Evolutionary conservation across 92 coral and sea anemone species (phyloP).

Genomic region (Epizoanthus scotinus): DNA sequence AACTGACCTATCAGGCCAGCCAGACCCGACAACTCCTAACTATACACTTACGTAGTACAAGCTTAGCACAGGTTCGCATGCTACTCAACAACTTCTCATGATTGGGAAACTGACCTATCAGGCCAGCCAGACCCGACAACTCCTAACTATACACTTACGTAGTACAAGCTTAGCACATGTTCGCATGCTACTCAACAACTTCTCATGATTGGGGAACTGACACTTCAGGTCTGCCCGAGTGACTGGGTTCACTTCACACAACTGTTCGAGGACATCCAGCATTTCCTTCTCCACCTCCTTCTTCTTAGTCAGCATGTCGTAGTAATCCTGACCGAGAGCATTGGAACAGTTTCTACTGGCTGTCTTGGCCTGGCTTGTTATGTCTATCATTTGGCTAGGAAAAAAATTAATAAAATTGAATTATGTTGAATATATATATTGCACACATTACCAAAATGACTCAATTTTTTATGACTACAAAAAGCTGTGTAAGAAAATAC

Average conservation of each 20-base stretch:
- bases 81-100: slow-evolving; percentile 80
- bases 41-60: slow-evolving; percentile 76
- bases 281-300: slow-evolving; percentile 89
- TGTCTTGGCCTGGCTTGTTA: slow-evolving; percentile 84
- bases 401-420: slow-evolving; percentile 4
- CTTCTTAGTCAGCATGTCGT: slow-evolving; percentile 83
- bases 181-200: slow-evolving; percentile 68
- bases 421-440: too few species aligned
- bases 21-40: too few species aligned
- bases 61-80: slow-evolving; percentile 89
- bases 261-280: slow-evolving; percentile 63
- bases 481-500: too few species aligned
- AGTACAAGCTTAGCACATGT: slow-evolving; percentile 95
- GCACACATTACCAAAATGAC: too few species aligned
- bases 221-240: slow-evolving; percentile 80
- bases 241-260: slow-evolving; percentile 80
- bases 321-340: slow-evolving; percentile 82
- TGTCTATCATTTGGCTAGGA: slow-evolving; percentile 89
- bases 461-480: too few species aligned
- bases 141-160: slow-evolving; percentile 58
- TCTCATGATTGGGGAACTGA: slow-evolving; percentile 96
- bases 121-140: too few species aligned
- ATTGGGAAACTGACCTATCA: slow-evolving; percentile 97
- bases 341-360: slow-evolving; percentile 89
- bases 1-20: too few species aligned